These are phyloP conservation scores for Onychorhynchus coronatus DNA, from an alignment of 2,113 vertebrate species.

Conservation along the genomic window DNA sequence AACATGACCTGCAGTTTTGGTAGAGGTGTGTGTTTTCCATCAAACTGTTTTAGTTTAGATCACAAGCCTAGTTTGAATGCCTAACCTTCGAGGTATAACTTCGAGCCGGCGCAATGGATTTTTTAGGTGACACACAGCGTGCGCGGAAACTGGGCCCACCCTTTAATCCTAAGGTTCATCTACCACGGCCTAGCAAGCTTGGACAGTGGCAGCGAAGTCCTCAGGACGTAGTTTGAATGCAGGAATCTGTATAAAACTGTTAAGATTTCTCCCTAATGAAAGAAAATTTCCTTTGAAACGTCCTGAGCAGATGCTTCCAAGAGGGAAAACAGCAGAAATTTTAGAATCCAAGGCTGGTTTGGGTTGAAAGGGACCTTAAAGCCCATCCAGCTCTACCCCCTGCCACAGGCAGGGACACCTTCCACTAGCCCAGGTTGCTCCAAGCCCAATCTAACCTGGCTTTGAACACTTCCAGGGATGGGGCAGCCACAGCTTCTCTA, in stretches of 20 bases:
- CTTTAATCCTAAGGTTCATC: too few species aligned
- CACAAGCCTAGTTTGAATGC: neutral
- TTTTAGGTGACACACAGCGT: too few species aligned
- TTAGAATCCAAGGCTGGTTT: neutral
- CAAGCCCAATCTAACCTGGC: neutral
- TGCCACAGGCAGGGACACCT: neutral
- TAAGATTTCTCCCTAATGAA: neutral
- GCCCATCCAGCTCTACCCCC: neutral
- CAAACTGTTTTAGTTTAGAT: neutral
- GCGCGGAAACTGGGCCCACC: too few species aligned
- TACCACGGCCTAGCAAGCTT: too few species aligned
- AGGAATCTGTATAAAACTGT: neutral
- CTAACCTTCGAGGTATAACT: too few species aligned
- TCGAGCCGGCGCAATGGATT: too few species aligned
- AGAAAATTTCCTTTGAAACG: neutral
- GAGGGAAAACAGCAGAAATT: neutral
- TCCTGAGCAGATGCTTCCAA: neutral
- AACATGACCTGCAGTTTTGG: neutral
- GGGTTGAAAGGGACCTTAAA: neutral
- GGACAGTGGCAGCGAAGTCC: too few species aligned
- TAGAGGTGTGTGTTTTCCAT: neutral
- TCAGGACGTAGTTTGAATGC: neutral
- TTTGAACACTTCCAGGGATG: neutral
- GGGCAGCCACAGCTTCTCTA: neutral
- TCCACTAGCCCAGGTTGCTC: fast-evolving